These are phyloP conservation scores for Bujurquina vittata DNA, from an alignment of 2,113 vertebrate genomes.

Conservation along the genomic window DNA sequence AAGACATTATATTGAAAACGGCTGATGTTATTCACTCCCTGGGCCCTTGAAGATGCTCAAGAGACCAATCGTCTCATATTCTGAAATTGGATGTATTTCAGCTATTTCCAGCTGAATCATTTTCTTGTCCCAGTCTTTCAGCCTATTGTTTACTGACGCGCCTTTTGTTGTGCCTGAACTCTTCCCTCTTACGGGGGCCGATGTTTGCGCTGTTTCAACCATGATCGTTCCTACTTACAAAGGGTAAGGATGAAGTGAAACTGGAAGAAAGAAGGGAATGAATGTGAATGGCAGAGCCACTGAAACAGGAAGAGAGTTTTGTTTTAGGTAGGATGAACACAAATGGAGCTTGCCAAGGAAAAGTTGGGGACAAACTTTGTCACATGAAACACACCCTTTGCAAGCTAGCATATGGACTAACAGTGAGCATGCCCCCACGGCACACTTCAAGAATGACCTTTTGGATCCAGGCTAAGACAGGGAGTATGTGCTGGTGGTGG, in stretches of 20 bases:
- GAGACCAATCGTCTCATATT: conserved; percentile 70
- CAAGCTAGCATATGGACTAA: background rate
- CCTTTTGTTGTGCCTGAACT: conserved; percentile 65
- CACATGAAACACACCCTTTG: background rate
- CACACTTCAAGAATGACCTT: conserved; percentile 70
- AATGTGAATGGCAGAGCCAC: conserved; percentile 42
- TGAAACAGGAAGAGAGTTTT: conserved; percentile 7
- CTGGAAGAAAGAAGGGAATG: conserved; percentile 34
- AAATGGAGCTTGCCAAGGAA: background rate
- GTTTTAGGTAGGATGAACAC: conserved; percentile 12
- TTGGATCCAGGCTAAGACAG: conserved; percentile 42
- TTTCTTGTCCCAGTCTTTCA: conserved; percentile 61
- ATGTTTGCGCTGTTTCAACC: conserved; percentile 63
- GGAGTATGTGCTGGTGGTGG: background rate
- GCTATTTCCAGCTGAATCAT: conserved; percentile 53
- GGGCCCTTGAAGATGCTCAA: conserved; percentile 49
- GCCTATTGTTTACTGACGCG: conserved; percentile 65
- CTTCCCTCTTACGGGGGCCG: conserved; percentile 49
- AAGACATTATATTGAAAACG: conserved; percentile 55
- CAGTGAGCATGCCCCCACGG: conserved; percentile 20
- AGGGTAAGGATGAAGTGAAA: conserved; percentile 46
- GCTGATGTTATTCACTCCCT: conserved; percentile 60
- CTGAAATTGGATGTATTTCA: conserved; percentile 66
- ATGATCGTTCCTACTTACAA: conserved; percentile 58
- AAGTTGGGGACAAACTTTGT: background rate